Percentiles rank a stretch among this genome's conserved stretches.
phyloP scores from a whole-genome alignment of 2,113 vertebrate species.

The Galbula dea region DNA sequence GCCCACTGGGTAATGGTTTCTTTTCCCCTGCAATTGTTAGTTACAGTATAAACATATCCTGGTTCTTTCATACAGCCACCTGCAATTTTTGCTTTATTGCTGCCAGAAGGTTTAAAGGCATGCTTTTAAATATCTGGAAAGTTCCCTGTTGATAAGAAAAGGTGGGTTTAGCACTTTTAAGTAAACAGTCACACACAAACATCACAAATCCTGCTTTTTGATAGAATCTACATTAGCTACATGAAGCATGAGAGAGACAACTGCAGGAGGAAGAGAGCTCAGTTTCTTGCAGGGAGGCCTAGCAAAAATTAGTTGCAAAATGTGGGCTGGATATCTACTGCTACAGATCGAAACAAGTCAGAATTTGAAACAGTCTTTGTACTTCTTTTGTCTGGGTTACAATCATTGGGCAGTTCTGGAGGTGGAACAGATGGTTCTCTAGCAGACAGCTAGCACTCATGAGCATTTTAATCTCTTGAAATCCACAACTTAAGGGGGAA shows the following conservation, averaged over 20 bases:
- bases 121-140: conserved; percentile 76
- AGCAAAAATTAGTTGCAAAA: not conserved
- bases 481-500: not conserved
- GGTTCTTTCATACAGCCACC: conserved; percentile 67
- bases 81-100: conserved; percentile 72
- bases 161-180: conserved; percentile 70
- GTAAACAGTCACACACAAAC: conserved; percentile 65
- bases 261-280: not conserved
- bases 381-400: not conserved
- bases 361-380: not conserved
- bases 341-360: not conserved
- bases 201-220: conserved; percentile 71
- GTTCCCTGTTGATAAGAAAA: conserved; percentile 77
- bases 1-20: not conserved
- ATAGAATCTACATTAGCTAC: conserved; percentile 62
- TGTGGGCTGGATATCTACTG: not conserved
- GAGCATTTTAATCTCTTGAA: not conserved
- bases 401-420: not conserved
- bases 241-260: conserved; percentile 22
- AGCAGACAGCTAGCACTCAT: not conserved
- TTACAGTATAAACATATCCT: conserved; percentile 59
- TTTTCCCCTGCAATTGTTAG: not conserved
- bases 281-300: not conserved
- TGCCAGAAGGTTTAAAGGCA: conserved; percentile 66
- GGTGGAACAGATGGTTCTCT: not conserved